A percentile compares a stretch with the other conserved stretches of the same genome.
Conservation (phyloP, 2,113 vertebrate species). For the Himantopus leucocephalus region DNA sequence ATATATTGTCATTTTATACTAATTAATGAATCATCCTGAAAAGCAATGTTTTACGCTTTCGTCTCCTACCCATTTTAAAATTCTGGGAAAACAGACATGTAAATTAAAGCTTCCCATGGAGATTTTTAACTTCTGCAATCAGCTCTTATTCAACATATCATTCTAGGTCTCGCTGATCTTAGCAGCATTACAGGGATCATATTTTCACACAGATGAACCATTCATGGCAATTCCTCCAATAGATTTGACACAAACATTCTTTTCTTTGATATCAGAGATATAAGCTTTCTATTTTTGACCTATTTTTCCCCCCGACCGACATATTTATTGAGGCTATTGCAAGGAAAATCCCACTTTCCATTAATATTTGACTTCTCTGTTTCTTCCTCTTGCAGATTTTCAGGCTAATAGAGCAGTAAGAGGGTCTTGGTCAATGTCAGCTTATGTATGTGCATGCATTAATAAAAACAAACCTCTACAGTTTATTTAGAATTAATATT, state of each 20-base stretch:
- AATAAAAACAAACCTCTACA: not conserved
- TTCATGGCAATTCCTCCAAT: conserved; percentile 26
- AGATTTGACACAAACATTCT: conserved; percentile 25
- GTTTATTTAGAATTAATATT: not conserved
- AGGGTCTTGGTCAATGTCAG: not conserved
- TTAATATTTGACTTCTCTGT: conserved; percentile 13
- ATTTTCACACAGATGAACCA: conserved; percentile 46
- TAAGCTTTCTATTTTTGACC: conserved; percentile 44
- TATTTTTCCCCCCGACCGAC: not conserved
- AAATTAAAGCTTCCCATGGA: conserved; percentile 53
- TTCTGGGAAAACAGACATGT: conserved; percentile 26
- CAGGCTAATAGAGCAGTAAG: not conserved
- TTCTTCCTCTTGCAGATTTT: not conserved
- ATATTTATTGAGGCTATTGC: conserved; percentile 41
- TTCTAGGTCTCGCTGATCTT: conserved; percentile 27
- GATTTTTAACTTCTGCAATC: conserved; percentile 30
- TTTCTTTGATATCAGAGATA: conserved; percentile 54
- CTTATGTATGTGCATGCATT: not conserved
- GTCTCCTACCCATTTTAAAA: not conserved
- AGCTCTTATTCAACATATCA: conserved; percentile 15
- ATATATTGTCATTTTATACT: not conserved
- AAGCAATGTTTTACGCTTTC: conserved; percentile 9
- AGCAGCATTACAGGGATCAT: conserved; percentile 29
- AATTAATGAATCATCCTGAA: not conserved
- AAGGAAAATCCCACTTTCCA: conserved; percentile 16